These are phyloP conservation scores for Ophion slaviceki DNA, from an alignment of 2,888 invertebrate genomes.

Conservation along the genomic window DNA sequence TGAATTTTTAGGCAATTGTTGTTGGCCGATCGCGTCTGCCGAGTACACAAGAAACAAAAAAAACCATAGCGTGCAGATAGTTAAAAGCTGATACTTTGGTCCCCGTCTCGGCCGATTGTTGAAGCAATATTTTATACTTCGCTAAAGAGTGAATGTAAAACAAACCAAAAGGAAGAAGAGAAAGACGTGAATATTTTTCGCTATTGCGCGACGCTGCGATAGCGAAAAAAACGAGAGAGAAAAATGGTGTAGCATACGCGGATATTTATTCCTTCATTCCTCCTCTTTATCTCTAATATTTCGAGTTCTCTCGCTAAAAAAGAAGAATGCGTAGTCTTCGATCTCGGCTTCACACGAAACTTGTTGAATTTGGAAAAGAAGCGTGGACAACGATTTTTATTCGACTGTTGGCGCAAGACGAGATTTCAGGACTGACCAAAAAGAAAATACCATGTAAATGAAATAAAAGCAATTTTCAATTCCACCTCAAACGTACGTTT, in stretches of 20 bases:
- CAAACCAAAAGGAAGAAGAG: not conserved
- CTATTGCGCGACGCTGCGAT: constrained; percentile 50
- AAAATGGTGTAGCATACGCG: constrained; percentile 42
- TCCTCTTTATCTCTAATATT: constrained; percentile 51
- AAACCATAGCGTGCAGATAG: not conserved
- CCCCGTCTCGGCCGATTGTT: constrained; percentile 54
- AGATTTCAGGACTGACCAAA: constrained; percentile 62
- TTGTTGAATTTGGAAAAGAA: constrained; percentile 28
- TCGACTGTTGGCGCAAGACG: constrained; percentile 44
- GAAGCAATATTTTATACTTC: constrained; percentile 67
- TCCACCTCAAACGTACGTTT: constrained; percentile 38
- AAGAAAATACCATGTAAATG: constrained; percentile 48
- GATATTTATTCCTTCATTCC: constrained; percentile 57
- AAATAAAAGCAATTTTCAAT: constrained; percentile 65
- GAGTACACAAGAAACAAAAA: constrained; percentile 24
- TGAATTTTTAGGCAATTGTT: constrained; percentile 55
- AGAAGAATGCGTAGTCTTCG: constrained; percentile 44
- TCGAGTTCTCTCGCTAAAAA: constrained; percentile 60
- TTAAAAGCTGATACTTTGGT: constrained; percentile 38
- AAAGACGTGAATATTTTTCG: constrained; percentile 20
- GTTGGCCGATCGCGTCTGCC: constrained; percentile 47
- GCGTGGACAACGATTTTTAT: constrained; percentile 33
- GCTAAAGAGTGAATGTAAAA: constrained; percentile 48
- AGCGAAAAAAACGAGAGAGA: constrained; percentile 17
- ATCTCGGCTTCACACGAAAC: constrained; percentile 58